Evolutionary conservation across 1,140 invertebrate genomes (phyloP).

Genomic region (Cherax destructor): DNA sequence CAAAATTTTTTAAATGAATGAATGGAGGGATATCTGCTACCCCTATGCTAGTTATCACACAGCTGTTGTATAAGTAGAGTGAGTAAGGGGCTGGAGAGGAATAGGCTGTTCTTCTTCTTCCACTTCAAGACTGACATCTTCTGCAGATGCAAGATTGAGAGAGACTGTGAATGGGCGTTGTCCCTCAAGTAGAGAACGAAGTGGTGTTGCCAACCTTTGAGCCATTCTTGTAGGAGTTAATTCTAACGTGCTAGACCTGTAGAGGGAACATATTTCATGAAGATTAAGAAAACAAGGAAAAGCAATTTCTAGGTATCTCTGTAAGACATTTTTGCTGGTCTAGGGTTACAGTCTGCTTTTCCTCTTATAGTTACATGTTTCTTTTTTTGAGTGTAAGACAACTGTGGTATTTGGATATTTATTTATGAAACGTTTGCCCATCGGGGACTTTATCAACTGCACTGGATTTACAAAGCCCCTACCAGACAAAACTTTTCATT

Average conservation of each 20-base stretch:
- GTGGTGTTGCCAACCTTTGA: constrained; percentile 62
- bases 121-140: constrained; percentile 66
- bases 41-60: constrained; percentile 41
- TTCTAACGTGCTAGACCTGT: constrained; percentile 55
- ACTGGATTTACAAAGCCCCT: no score
- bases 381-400: no score
- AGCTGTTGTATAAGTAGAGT: constrained; percentile 64
- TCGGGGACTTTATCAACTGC: no score
- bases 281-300: no score
- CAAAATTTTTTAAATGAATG: background rate
- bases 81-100: constrained; percentile 59
- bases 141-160: constrained; percentile 68
- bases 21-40: background rate
- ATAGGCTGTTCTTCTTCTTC: constrained; percentile 59
- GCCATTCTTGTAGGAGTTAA: constrained; percentile 63
- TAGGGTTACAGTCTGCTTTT: no score
- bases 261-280: background rate
- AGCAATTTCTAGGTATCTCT: background rate
- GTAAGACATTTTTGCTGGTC: background rate
- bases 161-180: constrained; percentile 71
- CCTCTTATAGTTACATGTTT: no score
- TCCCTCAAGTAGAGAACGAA: constrained; percentile 65
- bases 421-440: no score
- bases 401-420: no score
- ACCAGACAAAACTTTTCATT: no score